A percentile compares a stretch with the other conserved stretches of the same genome.
phyloP scores from a whole-genome alignment of 1,140 invertebrate species.

The Drosophila ogumai region DNA sequence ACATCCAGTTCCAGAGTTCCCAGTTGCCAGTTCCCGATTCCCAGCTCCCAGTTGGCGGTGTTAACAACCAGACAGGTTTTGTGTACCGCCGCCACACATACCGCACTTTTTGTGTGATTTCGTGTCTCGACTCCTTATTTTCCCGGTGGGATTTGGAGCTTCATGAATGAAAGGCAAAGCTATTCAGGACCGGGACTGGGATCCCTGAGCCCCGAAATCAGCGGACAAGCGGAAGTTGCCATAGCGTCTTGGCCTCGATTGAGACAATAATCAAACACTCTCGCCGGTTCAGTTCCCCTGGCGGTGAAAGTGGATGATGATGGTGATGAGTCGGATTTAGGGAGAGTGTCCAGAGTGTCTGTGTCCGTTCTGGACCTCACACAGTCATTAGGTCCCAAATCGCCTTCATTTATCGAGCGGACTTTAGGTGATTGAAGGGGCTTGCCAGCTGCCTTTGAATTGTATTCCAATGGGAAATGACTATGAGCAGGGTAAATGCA shows the following conservation, averaged over 20 bases:
- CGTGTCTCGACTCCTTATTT: constrained; percentile 67
- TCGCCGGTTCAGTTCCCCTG: constrained; percentile 39
- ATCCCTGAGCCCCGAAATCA: constrained; percentile 38
- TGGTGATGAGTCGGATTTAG: constrained; percentile 6
- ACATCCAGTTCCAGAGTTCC: constrained; percentile 1
- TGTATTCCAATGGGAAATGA: constrained; percentile 30
- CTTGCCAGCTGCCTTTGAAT: constrained; percentile 15
- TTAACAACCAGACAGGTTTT: constrained; percentile 68
- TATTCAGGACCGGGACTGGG: constrained; percentile 29
- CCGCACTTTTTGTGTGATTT: constrained; percentile 61
- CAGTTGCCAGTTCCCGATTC: constrained; percentile 7
- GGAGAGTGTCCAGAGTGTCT: constrained; percentile 26
- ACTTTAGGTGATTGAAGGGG: constrained; percentile 51
- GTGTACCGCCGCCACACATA: constrained; percentile 55
- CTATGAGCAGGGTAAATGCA: constrained; percentile 3
- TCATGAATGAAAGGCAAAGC: constrained; percentile 76
- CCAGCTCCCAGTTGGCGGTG: constrained; percentile 37
- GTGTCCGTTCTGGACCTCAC: constrained; percentile 35
- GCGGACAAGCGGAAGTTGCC: constrained; percentile 72
- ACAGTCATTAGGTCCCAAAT: constrained; percentile 49
- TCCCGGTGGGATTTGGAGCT: constrained; percentile 73
- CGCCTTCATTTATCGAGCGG: constrained; percentile 46
- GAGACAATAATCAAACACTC: constrained; percentile 66
- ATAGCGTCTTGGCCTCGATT: constrained; percentile 58
- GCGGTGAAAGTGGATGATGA: constrained; percentile 28